Base-by-base conservation (phyloP, 2,113 vertebrate species). In the Empidonax alnorum region DNA sequence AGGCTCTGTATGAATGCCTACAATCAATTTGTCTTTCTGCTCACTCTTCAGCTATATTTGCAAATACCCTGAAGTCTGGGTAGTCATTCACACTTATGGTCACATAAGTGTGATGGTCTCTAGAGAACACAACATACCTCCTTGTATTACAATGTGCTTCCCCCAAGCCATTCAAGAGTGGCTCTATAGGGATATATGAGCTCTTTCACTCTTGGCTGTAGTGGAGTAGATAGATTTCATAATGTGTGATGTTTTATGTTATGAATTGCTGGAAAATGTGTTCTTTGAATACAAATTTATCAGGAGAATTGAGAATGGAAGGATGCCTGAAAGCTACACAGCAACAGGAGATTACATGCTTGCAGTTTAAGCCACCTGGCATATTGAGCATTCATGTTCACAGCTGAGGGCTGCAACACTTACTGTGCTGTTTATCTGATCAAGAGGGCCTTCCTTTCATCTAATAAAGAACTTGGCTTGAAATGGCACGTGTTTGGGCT, bases 221-320 rank as follows among this genome's bases (percentile, higher is more conserved):
- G 11, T 52, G 0, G 4, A 15, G 35, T 63, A 93, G 73, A 59
- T 16, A 35, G 68, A 83, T 72, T 63, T 90, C 52, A 15, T 68
- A n/a, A 71, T 52, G 33, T 56, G 46, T 61, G 55, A 35, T 37
- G 15, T 30, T 94, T 80, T 59, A 44, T 67, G 24, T 86, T 86
- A 73, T 7, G 28, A 94, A 90, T 66, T 86, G 55, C 42, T 93
- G 50, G 65, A 46, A 90, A 83, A 93, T 63, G 21, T 73, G 39
- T 63, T 84, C 31, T 93, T 82, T 89, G 53, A 73, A 53, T 93
- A 87, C 28, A 93, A 77, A 56, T 85, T 85, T 92, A 67, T 79
- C 7, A 37, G 68, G 67, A 91, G 52, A 95, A 67, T 78, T 86
- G 84, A 67, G 42, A 86, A 87, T 0, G 0, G 52, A 83, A 90